These are phyloP conservation scores for Orestias chungarensis DNA, from an alignment of 2,797 vertebrate species.

Conservation along the genomic window DNA sequence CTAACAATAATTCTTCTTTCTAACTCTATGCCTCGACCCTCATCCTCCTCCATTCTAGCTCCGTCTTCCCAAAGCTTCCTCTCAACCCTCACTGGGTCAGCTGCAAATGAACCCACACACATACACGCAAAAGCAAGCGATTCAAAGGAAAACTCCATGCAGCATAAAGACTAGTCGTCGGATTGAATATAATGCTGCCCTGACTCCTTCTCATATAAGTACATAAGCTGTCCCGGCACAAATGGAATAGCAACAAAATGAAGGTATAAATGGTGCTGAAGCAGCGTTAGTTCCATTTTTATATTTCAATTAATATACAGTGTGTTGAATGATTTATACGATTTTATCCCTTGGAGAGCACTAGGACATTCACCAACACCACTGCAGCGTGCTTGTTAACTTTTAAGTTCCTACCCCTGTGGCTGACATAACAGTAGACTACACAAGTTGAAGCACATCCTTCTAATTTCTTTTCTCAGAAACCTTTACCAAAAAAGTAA, in stretches of 20 bases:
- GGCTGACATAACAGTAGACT: constrained; percentile 3
- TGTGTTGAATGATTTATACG: constrained; percentile 18
- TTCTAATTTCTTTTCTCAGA: constrained; percentile 1
- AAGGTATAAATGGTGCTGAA: constrained; percentile 9
- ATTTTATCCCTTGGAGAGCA: constrained; percentile 13
- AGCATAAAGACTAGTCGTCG: constrained; percentile 11
- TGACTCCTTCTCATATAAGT: constrained; percentile 18
- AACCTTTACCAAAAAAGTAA: constrained; percentile 7
- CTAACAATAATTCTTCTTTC: constrained; percentile 66
- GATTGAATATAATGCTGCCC: constrained; percentile 25
- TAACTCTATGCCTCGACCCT: constrained; percentile 37
- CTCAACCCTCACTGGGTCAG: constrained; percentile 8
- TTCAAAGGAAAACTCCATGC: constrained; percentile 23
- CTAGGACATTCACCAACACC: constrained; percentile 10
- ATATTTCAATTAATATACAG: constrained; percentile 10
- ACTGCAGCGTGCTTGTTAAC: constrained; percentile 24
- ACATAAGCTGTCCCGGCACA: constrained; percentile 18
- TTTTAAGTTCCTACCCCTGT: constrained; percentile 29
- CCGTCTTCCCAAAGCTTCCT: constrained; percentile 11
- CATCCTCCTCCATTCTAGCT: constrained; percentile 7
- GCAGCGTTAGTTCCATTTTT: constrained; percentile 4
- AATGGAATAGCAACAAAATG: constrained; percentile 26
- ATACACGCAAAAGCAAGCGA: constrained; percentile 7
- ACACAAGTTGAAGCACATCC: background rate
- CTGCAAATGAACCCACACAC: constrained; percentile 31